A percentile compares a stretch with the other conserved stretches of the same genome.
Conservation (phyloP, 1,140 invertebrate genomes). For the Aleiodes sp. region DNA sequence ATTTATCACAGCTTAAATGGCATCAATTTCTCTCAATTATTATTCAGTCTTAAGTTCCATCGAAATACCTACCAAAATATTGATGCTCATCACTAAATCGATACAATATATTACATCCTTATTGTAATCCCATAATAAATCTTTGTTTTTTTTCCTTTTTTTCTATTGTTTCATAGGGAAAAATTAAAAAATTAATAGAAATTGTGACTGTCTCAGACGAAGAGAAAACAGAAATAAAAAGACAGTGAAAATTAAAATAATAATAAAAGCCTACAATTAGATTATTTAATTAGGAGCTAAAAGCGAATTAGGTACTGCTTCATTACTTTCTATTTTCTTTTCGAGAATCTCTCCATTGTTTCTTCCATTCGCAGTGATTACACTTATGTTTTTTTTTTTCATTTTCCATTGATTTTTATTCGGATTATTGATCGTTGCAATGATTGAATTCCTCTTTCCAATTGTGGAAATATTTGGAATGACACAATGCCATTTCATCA, state of each 20-base stretch:
- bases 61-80: conserved; percentile 32
- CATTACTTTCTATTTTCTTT: conserved; percentile 25
- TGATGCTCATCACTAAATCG: conserved; percentile 28
- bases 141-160: background rate
- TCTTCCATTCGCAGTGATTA: conserved; percentile 15
- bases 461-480: too few species aligned
- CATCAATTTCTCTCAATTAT: background rate
- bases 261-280: background rate
- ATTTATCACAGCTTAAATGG: conserved; percentile 31
- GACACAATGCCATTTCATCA: background rate
- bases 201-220: background rate
- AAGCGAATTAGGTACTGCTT: conserved; percentile 9
- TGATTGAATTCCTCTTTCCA: conserved; percentile 3
- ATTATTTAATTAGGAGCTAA: background rate
- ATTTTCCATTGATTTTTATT: too few species aligned
- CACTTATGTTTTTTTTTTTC: background rate
- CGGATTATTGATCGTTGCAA: too few species aligned
- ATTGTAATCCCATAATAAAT: conserved; percentile 25
- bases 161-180: background rate
- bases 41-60: conserved; percentile 16
- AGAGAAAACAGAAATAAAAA: conserved; percentile 28
- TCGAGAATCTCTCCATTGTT: background rate
- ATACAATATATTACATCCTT: conserved; percentile 22
- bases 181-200: conserved; percentile 14
- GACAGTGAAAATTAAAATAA: conserved; percentile 5